Evolutionary conservation across 2,113 vertebrate species (phyloP), one percentile per base, ranked within the genome.

Genomic region (Camelus dromedarius): DNA sequence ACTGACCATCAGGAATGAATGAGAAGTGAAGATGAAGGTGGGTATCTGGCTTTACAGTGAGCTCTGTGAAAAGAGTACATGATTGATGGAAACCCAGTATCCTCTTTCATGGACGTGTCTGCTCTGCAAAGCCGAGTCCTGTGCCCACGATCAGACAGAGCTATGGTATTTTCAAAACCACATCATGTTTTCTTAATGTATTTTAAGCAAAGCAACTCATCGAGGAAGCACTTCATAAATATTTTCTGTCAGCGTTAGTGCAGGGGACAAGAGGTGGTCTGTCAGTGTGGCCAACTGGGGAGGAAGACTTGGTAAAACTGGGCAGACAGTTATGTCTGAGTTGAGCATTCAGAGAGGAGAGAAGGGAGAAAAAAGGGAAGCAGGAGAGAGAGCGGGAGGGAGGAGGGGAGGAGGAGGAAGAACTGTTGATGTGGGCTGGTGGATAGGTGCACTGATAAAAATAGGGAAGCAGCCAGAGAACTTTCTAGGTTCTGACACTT

Each of bases 101-200:
- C 58, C 14, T n/a, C 28, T 50, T 15, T 80, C 79, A 28, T 16
- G 24, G 46, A 67, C 20, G 6, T 32, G 28, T 85, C 30, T 82
- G 60, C 67, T 28, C 48, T 86, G 9, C 64, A 89, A 81, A 82
- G 14, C 32, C 32, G 42, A 58, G 54, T 38, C 32, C 64, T 87
- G 6, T 32, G 62, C 42, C 67, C 73, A 11, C 0, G 5, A 42
- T 67, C 42, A 75, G 69, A 87, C 32, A 28, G 15, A 46, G 56
- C 30, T 19, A 22, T 66, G 83, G 32, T 87, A 26, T 83, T 96
- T 93, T 93, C 77, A 72, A 69, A 85, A 75, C 89, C 96, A 85
- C 88, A 86, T 92, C 73, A 66, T 96, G 81, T 77, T 93, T 97
- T 96, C 62, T 96, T 97, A 91, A 93, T 94, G 85, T 76, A 62